These are phyloP conservation scores for Chiloscyllium punctatum DNA, from an alignment of 2,797 vertebrate genomes.

Conservation along the genomic window DNA sequence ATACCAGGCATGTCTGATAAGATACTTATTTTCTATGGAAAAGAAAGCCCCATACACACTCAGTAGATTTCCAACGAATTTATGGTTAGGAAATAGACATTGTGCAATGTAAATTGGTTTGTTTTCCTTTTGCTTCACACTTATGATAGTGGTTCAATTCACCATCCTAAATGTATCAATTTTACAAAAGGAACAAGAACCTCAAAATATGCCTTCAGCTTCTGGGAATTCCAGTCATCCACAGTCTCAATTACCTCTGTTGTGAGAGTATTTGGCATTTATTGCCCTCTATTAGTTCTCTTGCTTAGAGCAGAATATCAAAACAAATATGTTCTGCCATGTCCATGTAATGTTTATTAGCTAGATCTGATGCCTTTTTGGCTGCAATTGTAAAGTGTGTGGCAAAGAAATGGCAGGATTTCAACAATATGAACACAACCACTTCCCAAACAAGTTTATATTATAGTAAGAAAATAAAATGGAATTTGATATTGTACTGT, in stretches of 20 bases:
- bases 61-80: not conserved
- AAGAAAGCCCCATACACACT: not conserved
- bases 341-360: not conserved
- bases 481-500: not conserved
- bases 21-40: not conserved
- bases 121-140: not conserved
- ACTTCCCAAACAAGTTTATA: not conserved
- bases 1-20: not conserved
- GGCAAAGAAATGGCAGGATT: not conserved
- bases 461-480: not conserved
- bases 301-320: not conserved
- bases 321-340: not conserved
- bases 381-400: not conserved
- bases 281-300: not conserved
- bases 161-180: not conserved
- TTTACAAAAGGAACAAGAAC: not conserved
- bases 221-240: not conserved
- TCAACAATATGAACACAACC: not conserved
- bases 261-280: not conserved
- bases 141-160: not conserved
- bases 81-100: not conserved
- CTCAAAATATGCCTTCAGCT: not conserved
- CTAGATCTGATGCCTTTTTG: not conserved
- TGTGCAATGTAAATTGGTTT: not conserved
- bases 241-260: not conserved